A percentile compares a stretch with the other conserved stretches of the same genome.
Evolutionary conservation across 2,888 invertebrate genomes (phyloP).

Genomic region (Lamellibrachia columna): DNA sequence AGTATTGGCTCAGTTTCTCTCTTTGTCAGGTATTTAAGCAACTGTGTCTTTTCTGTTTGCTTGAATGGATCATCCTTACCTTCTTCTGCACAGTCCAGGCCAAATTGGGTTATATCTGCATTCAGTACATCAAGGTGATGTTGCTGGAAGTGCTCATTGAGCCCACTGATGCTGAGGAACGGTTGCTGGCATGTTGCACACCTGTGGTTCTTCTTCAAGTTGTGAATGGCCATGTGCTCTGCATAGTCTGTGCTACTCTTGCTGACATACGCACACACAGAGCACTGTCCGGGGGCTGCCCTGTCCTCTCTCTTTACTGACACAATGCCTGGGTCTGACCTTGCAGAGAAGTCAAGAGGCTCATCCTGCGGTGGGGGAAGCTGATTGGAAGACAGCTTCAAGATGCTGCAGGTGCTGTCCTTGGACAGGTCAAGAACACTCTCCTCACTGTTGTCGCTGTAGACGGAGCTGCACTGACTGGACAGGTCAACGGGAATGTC

Average conservation of each 20-base stretch:
- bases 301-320: constrained; percentile 17
- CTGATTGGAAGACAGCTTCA: neutral
- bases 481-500: constrained; percentile 29
- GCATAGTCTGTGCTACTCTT: constrained; percentile 55
- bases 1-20: constrained; percentile 21
- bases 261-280: constrained; percentile 54
- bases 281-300: constrained; percentile 45
- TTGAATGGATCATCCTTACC: constrained; percentile 10
- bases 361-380: constrained; percentile 35
- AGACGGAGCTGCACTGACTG: constrained; percentile 13
- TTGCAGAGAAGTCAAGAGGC: constrained; percentile 50
- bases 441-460: constrained; percentile 1
- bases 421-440: constrained; percentile 38
- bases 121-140: constrained; percentile 48
- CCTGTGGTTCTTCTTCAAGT: constrained; percentile 45
- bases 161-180: constrained; percentile 56
- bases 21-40: constrained; percentile 34
- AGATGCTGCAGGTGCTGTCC: constrained; percentile 22
- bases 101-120: neutral
- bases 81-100: neutral
- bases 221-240: constrained; percentile 48
- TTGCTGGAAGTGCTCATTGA: constrained; percentile 61
- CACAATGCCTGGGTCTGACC: neutral
- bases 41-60: constrained; percentile 30
- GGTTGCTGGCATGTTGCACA: constrained; percentile 61